Evolutionary conservation across 2,888 invertebrate genomes (phyloP).

Genomic region (Troides oblongomaculatus): DNA sequence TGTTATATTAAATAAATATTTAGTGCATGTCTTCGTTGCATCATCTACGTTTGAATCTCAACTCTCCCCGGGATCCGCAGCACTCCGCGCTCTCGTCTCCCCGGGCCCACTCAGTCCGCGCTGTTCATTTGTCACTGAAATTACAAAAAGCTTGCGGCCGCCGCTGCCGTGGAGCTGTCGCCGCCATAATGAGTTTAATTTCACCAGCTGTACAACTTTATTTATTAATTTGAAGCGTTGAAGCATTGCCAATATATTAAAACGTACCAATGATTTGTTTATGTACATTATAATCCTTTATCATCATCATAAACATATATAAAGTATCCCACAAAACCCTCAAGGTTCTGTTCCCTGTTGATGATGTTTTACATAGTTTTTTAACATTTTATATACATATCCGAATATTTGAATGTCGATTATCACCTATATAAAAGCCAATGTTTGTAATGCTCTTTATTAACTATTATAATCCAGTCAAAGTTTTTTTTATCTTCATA

Average conservation of each 20-base stretch:
- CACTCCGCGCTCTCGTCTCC: conserved; percentile 39
- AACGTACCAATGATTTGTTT: not conserved
- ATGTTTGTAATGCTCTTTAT: too few relatives aligned
- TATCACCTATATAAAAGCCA: too few relatives aligned
- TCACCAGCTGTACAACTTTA: conserved; percentile 47
- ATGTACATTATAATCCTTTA: conserved; percentile 34
- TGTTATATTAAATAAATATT: not conserved
- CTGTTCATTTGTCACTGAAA: conserved; percentile 72
- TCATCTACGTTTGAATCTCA: conserved; percentile 55
- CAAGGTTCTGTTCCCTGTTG: too few relatives aligned
- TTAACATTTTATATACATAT: too few relatives aligned
- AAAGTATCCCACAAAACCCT: too few relatives aligned
- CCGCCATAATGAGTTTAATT: conserved; percentile 56
- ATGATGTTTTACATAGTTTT: too few relatives aligned
- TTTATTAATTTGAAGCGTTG: conserved; percentile 39
- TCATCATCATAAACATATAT: too few relatives aligned
- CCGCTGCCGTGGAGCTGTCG: conserved; percentile 41
- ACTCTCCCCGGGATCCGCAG: conserved; percentile 41
- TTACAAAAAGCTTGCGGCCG: conserved; percentile 70
- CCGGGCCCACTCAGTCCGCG: conserved; percentile 35
- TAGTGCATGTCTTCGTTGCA: conserved; percentile 36
- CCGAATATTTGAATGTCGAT: too few relatives aligned
- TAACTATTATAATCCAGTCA: too few relatives aligned
- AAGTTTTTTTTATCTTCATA: too few relatives aligned
- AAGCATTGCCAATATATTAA: conserved; percentile 28